Conservation (phyloP, 2,113 vertebrate species). For the Rhodinocichla rosea region DNA sequence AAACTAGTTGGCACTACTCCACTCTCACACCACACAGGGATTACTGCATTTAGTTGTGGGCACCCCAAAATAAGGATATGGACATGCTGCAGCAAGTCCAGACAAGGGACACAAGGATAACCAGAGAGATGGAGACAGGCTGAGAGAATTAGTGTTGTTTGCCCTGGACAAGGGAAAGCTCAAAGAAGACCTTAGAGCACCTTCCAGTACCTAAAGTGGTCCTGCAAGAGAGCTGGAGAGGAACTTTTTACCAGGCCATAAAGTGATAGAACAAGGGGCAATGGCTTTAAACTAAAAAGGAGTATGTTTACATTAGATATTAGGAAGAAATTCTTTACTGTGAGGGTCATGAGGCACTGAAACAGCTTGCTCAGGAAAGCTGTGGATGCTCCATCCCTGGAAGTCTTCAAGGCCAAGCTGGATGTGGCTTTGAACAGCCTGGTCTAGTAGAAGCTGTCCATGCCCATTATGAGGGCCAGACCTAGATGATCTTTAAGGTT, state of each 20-base stretch:
- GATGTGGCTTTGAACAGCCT: not conserved
- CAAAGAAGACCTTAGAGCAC: not conserved
- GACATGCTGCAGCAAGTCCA: not conserved
- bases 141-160: not conserved
- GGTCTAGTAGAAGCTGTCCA: not conserved
- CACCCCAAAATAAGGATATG: not conserved
- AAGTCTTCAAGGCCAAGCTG: not conserved
- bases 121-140: not conserved
- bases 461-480: fast-evolving
- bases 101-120: not conserved
- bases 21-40: not conserved
- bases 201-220: not conserved
- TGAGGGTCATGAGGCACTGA: not conserved
- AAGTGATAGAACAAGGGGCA: not conserved
- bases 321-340: not conserved
- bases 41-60: not conserved
- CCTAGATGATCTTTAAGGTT: not conserved
- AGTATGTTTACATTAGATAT: not conserved
- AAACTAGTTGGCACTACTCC: not conserved
- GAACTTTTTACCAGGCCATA: not conserved
- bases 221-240: not conserved
- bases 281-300: not conserved
- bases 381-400: not conserved
- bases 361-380: not conserved
- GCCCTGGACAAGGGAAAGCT: not conserved